Base-by-base conservation (phyloP, 2,797 vertebrate species). In the Acanthurus lineatus region DNA sequence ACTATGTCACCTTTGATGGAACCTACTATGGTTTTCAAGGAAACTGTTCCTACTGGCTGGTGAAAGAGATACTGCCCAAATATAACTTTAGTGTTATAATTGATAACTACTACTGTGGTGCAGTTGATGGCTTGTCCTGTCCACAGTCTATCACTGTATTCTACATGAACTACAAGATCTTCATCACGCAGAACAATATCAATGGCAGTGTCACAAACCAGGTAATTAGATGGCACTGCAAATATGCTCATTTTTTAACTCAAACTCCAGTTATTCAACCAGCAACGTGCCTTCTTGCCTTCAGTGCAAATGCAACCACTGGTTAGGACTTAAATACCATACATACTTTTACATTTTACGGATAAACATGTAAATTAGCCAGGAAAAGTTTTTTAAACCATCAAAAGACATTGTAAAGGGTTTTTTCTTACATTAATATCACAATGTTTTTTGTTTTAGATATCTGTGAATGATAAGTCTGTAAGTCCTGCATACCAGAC, bases 1-100 rank as follows among this genome's bases (percentile, higher is more conserved):
- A 98, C 90, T 97, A 96, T 71, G 75, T 94, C 67, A 97, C 97
- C 61, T 98, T 98, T 81, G 97, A 98, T 73, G 97, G 97, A 57
- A 89, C 91, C 0, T 96, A 96, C 93, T 98, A 98, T 83, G 93
- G 89, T 75, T 97, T 95, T 85, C 96, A 97, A 91, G 96, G 96
- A 42, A 96, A 96, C 86, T 98, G 97, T 78, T 97, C 97, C 0
- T 97, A 97, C 0, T 91, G 96, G 71, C 92, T 98, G 64, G 92
- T 98, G 84, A 96, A 97, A 92, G 95, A 98, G 89, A 91, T 96
- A 63, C 0, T 42, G 6, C 84, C 94, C 56, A 94, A 6, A 0
- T 86, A 95, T 69, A 94, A 96, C 87, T 94, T 95, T 45, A 92
- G 88, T 22, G 82, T 98, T 48, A 95, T 96, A 75, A 95, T 97